phyloP scores from a whole-genome alignment of 2,797 vertebrate species.

The Enteromius thamalakanensis region DNA sequence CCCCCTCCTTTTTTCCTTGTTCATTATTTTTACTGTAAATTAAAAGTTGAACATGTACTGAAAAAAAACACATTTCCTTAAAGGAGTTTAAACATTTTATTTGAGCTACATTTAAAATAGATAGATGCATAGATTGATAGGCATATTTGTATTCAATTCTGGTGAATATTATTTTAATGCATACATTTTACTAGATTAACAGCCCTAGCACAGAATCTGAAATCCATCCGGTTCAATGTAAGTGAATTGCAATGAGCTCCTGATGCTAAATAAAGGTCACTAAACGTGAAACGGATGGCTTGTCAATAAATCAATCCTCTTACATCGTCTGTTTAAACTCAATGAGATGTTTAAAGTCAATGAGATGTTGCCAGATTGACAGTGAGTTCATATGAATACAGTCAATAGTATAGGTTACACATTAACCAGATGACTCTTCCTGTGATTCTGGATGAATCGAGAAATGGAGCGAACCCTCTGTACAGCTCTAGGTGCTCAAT shows the following conservation, averaged over 20 bases:
- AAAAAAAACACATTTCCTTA: too few species aligned
- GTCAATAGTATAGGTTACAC: constrained; percentile 48
- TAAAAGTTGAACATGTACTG: too few species aligned
- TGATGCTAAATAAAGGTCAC: constrained; percentile 46
- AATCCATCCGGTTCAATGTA: background rate
- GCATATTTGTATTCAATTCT: background rate
- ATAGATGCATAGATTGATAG: background rate
- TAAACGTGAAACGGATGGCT: constrained; percentile 42
- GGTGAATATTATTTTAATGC: background rate
- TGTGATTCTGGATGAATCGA: background rate
- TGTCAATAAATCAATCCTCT: constrained; percentile 55
- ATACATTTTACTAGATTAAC: background rate
- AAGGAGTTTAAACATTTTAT: too few species aligned
- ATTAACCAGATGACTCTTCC: constrained; percentile 36
- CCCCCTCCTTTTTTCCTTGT: too few species aligned
- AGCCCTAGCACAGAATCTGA: background rate
- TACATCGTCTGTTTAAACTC: constrained; percentile 47
- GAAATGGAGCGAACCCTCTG: background rate
- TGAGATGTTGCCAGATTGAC: constrained; percentile 10
- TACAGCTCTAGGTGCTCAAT: constrained; percentile 18
- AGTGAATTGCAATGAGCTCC: constrained; percentile 28
- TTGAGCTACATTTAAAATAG: background rate
- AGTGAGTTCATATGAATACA: constrained; percentile 30
- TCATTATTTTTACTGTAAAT: background rate
- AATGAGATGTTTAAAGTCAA: constrained; percentile 37